phyloP scores from a whole-genome alignment of 2,888 invertebrate species.

The Catocala fraxini region DNA sequence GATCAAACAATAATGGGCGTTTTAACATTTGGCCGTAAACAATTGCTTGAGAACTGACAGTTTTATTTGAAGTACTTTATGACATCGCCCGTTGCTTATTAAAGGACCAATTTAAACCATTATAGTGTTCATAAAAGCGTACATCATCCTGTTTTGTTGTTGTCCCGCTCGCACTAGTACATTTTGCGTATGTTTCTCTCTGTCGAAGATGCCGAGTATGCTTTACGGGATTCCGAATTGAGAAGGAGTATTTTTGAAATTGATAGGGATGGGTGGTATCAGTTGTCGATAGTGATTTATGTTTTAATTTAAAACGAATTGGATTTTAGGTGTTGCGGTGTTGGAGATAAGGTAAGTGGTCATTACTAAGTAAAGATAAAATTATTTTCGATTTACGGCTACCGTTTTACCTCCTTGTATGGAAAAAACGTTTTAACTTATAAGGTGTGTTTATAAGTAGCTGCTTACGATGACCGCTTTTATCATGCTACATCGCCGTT shows the following conservation, averaged over 20 bases:
- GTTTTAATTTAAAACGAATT: constrained; percentile 37
- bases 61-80: constrained; percentile 77
- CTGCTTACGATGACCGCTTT: no score
- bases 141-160: constrained; percentile 82
- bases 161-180: constrained; percentile 56
- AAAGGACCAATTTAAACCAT: constrained; percentile 86
- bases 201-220: constrained; percentile 71
- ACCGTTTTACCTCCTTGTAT: no score
- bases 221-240: constrained; percentile 80
- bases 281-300: constrained; percentile 36
- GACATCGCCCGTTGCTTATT: constrained; percentile 77
- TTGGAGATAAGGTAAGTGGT: background rate
- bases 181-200: constrained; percentile 52
- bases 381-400: no score
- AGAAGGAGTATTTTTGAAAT: constrained; percentile 79
- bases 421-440: no score
- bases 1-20: constrained; percentile 50
- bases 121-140: constrained; percentile 84
- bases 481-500: no score
- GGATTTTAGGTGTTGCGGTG: no score
- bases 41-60: constrained; percentile 60
- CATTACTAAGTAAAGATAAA: background rate
- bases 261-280: constrained; percentile 60
- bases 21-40: constrained; percentile 56
- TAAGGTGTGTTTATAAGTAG: no score